phyloP scores from a whole-genome alignment of 2,888 invertebrate species.

The Acanthopleura granulata region DNA sequence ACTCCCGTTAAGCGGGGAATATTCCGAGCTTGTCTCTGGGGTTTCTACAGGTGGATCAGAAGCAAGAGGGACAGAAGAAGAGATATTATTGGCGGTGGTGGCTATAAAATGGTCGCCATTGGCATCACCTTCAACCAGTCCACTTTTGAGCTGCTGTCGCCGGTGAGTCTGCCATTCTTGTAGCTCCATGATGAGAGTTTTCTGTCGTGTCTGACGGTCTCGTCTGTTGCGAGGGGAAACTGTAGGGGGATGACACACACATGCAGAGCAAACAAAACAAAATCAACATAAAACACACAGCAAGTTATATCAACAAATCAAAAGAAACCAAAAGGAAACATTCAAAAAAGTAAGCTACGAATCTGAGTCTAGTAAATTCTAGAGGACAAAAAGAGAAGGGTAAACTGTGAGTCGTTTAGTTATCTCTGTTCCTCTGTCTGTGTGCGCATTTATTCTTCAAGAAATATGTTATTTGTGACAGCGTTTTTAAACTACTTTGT shows the following conservation, averaged over 20 bases:
- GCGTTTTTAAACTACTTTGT: no score
- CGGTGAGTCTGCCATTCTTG: slow-evolving; percentile 35
- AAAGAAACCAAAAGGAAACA: not conserved
- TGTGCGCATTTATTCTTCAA: no score
- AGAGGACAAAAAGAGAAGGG: no score
- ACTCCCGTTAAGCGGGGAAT: not conserved
- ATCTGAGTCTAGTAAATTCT: no score
- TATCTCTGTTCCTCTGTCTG: no score
- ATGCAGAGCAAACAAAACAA: slow-evolving; percentile 9
- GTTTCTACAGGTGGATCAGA: not conserved
- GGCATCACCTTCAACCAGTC: not conserved
- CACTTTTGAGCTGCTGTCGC: not conserved
- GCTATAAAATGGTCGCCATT: not conserved
- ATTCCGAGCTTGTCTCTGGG: not conserved
- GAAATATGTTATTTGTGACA: no score
- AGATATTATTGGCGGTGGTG: not conserved
- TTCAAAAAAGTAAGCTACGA: not conserved
- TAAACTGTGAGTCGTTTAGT: no score
- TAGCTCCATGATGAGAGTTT: slow-evolving; percentile 50
- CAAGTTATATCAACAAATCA: not conserved
- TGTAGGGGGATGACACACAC: not conserved
- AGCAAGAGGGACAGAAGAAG: not conserved
- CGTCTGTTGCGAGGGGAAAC: slow-evolving; percentile 18
- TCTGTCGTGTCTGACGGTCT: slow-evolving; percentile 52
- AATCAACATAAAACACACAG: no score